Evolutionary conservation across 2,113 vertebrate species (phyloP).

Genomic region (Tichodroma muraria): DNA sequence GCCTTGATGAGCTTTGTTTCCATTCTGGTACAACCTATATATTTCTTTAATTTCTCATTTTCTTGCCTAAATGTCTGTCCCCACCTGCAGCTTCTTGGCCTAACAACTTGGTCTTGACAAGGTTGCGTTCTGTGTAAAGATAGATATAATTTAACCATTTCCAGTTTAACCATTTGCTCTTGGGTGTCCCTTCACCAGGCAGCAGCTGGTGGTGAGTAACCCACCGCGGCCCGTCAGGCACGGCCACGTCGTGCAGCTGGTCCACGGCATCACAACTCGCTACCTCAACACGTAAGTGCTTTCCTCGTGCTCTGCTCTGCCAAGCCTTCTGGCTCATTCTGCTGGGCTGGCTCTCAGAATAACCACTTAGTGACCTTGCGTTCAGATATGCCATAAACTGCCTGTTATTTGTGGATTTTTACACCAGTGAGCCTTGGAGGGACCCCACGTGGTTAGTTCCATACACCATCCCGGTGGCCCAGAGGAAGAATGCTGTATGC

Average conservation of each 20-base stretch:
- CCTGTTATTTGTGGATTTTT: neutral
- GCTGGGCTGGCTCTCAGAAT: neutral
- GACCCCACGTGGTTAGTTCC: neutral
- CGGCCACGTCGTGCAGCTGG: constrained; percentile 87
- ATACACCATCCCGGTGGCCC: neutral
- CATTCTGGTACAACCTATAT: neutral
- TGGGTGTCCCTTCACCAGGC: constrained; percentile 66
- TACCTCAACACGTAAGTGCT: constrained; percentile 90
- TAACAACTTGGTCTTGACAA: neutral
- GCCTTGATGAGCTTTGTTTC: neutral
- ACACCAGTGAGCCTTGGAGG: neutral
- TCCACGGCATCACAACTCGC: constrained; percentile 91
- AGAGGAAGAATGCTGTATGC: neutral
- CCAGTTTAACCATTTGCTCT: neutral
- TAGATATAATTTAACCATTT: neutral
- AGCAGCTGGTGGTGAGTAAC: constrained; percentile 83
- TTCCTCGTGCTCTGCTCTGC: neutral
- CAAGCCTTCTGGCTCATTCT: neutral
- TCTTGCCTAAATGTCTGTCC: neutral
- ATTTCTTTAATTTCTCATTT: neutral
- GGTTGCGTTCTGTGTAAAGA: neutral
- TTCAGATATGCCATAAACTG: neutral
- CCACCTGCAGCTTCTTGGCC: neutral
- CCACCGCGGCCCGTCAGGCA: constrained; percentile 84
- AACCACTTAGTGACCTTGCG: neutral